Evolutionary conservation across 2,113 vertebrate genomes (phyloP).

Genomic region (Corythoichthys haematopterus): DNA sequence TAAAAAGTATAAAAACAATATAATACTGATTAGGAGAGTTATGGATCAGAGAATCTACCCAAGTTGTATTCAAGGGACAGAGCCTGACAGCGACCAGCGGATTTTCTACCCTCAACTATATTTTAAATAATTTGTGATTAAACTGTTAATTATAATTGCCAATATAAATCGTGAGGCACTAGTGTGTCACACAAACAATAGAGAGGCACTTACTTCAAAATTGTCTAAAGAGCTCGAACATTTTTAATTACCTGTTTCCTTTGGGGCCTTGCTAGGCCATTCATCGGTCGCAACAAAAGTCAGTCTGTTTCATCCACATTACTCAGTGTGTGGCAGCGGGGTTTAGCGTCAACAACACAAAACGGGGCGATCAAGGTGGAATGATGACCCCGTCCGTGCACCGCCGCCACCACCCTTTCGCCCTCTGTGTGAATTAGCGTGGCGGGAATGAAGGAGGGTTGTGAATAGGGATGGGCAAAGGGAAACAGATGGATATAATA

Average conservation of each 20-base stretch:
- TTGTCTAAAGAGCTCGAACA: background rate
- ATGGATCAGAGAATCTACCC: no score
- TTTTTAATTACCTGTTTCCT: background rate
- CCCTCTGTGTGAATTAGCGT: conserved; percentile 81
- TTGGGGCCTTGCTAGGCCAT: background rate
- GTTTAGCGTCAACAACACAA: background rate
- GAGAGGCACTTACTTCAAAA: no score
- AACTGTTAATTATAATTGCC: no score
- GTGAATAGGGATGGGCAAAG: conserved; percentile 68
- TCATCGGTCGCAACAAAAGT: conserved; percentile 59
- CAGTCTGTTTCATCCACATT: conserved; percentile 24
- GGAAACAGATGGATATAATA: conserved; percentile 93
- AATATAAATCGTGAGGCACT: no score
- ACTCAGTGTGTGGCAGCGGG: background rate
- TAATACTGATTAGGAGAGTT: no score
- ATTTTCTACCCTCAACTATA: no score
- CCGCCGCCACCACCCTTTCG: conserved; percentile 20
- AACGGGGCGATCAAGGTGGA: conserved; percentile 62
- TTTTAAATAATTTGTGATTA: no score
- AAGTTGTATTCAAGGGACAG: no score
- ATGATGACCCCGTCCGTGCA: conserved; percentile 12
- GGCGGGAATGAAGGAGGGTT: conserved; percentile 65
- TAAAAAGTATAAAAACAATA: no score
- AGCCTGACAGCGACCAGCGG: no score
- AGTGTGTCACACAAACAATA: no score